A percentile compares a stretch with the other conserved stretches of the same genome.
Evolutionary conservation across 2,888 invertebrate genomes (phyloP).

Genomic region (Hydrotaea cyrtoneurina): DNA sequence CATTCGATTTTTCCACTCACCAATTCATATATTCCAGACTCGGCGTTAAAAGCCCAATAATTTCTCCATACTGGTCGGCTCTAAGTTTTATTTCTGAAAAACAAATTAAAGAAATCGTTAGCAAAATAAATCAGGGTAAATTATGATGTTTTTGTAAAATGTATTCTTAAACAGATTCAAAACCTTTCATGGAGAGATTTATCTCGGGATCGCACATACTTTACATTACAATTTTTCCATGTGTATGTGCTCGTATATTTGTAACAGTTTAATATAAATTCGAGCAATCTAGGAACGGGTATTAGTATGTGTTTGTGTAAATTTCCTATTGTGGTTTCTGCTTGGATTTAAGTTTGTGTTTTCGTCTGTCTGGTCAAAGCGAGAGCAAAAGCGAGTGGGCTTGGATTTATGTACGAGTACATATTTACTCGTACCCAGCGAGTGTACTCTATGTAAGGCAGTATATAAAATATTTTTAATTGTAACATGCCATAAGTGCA

Average conservation of each 20-base stretch:
- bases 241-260: background rate
- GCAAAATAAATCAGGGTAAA: too few species aligned
- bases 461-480: slow-evolving; percentile 29
- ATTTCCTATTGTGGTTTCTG: slow-evolving; percentile 21
- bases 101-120: too few species aligned
- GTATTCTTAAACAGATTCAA: too few species aligned
- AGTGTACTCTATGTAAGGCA: background rate
- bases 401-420: slow-evolving; percentile 17
- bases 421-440: background rate
- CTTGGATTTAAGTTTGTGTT: background rate
- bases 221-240: background rate
- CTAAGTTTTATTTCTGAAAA: too few species aligned
- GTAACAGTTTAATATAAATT: too few species aligned
- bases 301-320: slow-evolving; percentile 5
- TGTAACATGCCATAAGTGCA: slow-evolving; percentile 38
- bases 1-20: too few species aligned
- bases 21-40: too few species aligned
- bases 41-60: too few species aligned
- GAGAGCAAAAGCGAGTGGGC: slow-evolving; percentile 38
- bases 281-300: background rate
- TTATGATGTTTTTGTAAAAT: too few species aligned
- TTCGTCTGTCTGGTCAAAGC: slow-evolving; percentile 20
- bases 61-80: too few species aligned
- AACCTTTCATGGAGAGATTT: too few species aligned
- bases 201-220: too few species aligned